Percentiles rank a stretch among this genome's conserved stretches.
Evolutionary conservation across 2,113 vertebrate genomes (phyloP).

Genomic region (Pristiophorus japonicus): DNA sequence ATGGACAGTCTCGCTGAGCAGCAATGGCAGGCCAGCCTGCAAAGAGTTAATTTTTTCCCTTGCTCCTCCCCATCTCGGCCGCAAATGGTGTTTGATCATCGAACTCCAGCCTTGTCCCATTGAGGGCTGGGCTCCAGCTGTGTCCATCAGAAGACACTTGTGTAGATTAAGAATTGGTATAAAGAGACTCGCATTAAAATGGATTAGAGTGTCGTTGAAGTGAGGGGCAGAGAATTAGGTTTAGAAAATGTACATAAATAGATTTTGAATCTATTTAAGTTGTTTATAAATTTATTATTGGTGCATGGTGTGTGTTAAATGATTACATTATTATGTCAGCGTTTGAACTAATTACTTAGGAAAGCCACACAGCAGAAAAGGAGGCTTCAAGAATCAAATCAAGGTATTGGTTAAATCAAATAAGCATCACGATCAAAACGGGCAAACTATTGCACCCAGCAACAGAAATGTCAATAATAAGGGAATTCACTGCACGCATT

Average conservation of each 20-base stretch:
- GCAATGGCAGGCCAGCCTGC: background rate
- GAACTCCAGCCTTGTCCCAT: background rate
- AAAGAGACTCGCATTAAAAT: conserved; percentile 11
- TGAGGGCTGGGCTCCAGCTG: conserved; percentile 9
- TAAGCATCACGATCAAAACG: background rate
- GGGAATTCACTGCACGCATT: background rate
- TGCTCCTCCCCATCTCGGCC: background rate
- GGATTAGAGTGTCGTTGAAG: conserved; percentile 8
- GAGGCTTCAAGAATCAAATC: background rate
- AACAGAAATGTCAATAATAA: background rate
- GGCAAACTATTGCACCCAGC: background rate
- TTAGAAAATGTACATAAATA: background rate
- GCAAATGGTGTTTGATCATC: background rate
- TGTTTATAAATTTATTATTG: background rate
- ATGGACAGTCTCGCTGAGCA: no score
- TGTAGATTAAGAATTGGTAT: conserved; percentile 19
- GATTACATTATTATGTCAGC: background rate
- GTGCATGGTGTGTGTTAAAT: background rate
- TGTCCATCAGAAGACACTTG: conserved; percentile 16
- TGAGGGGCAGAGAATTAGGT: background rate
- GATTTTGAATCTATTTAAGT: background rate
- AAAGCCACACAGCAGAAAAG: background rate
- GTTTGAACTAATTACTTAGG: background rate
- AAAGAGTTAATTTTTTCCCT: conserved; percentile 22
- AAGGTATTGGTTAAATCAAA: conserved; percentile 8